phyloP scores from a whole-genome alignment of 2,888 invertebrate species.

The Drosophila falleni region DNA sequence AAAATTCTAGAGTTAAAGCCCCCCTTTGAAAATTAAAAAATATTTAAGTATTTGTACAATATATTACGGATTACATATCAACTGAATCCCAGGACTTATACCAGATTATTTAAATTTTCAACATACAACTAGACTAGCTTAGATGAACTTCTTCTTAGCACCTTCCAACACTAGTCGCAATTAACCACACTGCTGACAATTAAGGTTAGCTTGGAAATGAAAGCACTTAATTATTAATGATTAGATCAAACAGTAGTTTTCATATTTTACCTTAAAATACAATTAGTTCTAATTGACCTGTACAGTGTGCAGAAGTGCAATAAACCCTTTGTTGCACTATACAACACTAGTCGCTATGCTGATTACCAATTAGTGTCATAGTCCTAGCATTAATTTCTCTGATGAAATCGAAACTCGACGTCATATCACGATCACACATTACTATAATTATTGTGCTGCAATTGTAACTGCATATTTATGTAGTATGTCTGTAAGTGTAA shows the following conservation, averaged over 20 bases:
- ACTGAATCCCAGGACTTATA: neutral
- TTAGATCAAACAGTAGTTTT: neutral
- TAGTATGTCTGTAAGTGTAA: neutral
- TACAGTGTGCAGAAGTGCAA: neutral
- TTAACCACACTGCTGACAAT: neutral
- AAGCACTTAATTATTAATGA: neutral
- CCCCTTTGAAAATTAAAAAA: neutral
- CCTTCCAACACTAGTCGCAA: constrained; percentile 3
- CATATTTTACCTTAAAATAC: neutral
- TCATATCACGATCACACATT: neutral
- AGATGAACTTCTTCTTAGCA: neutral
- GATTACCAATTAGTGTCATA: neutral
- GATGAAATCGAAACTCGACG: constrained; percentile 5
- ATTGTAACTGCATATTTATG: neutral
- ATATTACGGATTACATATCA: too few relatives aligned
- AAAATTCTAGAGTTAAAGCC: too few relatives aligned
- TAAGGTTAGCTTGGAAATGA: neutral
- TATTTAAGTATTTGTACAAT: too few relatives aligned
- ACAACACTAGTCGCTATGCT: constrained; percentile 28
- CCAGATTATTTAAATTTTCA: neutral
- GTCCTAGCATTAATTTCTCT: neutral
- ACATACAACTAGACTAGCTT: neutral
- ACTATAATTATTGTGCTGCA: constrained; percentile 6
- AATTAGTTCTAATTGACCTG: neutral
- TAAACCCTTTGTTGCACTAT: constrained; percentile 1